Evolutionary conservation across 1,140 invertebrate genomes (phyloP).

Genomic region (Oncopodura yosiiana): DNA sequence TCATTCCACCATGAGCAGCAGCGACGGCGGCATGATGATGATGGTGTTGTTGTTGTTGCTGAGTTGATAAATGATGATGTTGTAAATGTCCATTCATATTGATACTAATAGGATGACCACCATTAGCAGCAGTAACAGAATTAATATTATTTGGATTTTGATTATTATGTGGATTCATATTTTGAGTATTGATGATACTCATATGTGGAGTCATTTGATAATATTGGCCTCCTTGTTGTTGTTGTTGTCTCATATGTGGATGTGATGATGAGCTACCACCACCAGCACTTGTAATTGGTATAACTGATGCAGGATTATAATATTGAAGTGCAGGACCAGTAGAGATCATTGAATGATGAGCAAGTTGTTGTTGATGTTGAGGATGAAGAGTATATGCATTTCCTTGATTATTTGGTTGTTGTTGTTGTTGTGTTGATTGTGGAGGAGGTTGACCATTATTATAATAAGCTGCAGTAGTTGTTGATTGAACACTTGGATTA

Average conservation of each 20-base stretch:
- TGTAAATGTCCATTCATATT: slow-evolving; percentile 17
- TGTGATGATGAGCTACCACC: slow-evolving; percentile 10
- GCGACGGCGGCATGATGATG: not conserved
- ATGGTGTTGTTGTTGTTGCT: not conserved
- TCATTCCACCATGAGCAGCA: not conserved
- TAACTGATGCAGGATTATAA: slow-evolving; percentile 35
- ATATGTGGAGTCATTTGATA: slow-evolving; percentile 28
- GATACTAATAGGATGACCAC: slow-evolving; percentile 13
- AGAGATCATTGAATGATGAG: slow-evolving; percentile 29
- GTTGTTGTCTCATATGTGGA: slow-evolving; percentile 12
- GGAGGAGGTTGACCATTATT: slow-evolving; percentile 17
- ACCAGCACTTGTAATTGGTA: slow-evolving; percentile 31
- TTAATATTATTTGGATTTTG: not conserved
- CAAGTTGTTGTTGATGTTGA: slow-evolving; percentile 23
- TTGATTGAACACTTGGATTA: slow-evolving; percentile 16
- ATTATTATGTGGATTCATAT: slow-evolving; percentile 18
- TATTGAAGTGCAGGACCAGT: slow-evolving; percentile 37
- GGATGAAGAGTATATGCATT: not conserved
- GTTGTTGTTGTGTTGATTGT: slow-evolving; percentile 14
- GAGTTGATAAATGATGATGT: not conserved
- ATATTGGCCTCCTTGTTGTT: slow-evolving; percentile 27
- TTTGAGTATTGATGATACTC: slow-evolving; percentile 21
- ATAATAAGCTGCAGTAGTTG: slow-evolving; percentile 20
- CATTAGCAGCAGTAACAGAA: slow-evolving; percentile 11
- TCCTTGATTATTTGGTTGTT: slow-evolving; percentile 12